These are phyloP conservation scores for Momotus momota DNA, from an alignment of 2,797 vertebrate species.

Conservation along the genomic window DNA sequence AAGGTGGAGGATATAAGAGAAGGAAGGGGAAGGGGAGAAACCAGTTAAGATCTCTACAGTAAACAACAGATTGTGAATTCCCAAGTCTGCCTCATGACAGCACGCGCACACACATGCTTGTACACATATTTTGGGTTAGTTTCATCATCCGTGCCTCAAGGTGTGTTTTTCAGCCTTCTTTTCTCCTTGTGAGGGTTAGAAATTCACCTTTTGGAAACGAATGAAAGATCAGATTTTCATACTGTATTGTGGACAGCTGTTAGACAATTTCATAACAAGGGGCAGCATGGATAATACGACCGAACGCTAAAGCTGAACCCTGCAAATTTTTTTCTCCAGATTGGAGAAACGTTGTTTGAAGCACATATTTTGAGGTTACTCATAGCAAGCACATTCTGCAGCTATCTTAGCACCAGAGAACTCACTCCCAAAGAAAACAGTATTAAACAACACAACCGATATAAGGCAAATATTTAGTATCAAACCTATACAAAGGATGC, in stretches of 20 bases:
- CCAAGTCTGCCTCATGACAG: not conserved
- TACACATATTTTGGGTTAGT: not conserved
- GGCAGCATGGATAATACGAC: not conserved
- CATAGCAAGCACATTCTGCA: not conserved
- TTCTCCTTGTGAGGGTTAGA: not conserved
- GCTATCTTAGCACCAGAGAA: not conserved
- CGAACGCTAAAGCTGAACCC: not conserved
- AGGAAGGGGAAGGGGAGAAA: not conserved
- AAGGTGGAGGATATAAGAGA: not conserved
- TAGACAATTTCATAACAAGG: not conserved
- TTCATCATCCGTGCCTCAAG: not conserved
- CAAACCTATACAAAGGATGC: not conserved
- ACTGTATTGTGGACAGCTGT: not conserved
- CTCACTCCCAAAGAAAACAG: not conserved
- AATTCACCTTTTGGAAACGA: not conserved
- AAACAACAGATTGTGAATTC: not conserved
- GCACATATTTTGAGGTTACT: not conserved
- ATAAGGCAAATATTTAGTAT: not conserved
- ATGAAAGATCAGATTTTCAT: not conserved
- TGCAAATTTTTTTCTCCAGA: not conserved
- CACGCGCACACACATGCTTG: rapidly evolving
- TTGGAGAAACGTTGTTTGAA: not conserved
- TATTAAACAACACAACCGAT: not conserved
- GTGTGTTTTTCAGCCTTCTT: not conserved
- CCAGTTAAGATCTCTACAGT: not conserved